These are phyloP conservation scores for Chamaedrilus cognettii DNA, from an alignment of 2,888 invertebrate genomes.

Conservation along the genomic window DNA sequence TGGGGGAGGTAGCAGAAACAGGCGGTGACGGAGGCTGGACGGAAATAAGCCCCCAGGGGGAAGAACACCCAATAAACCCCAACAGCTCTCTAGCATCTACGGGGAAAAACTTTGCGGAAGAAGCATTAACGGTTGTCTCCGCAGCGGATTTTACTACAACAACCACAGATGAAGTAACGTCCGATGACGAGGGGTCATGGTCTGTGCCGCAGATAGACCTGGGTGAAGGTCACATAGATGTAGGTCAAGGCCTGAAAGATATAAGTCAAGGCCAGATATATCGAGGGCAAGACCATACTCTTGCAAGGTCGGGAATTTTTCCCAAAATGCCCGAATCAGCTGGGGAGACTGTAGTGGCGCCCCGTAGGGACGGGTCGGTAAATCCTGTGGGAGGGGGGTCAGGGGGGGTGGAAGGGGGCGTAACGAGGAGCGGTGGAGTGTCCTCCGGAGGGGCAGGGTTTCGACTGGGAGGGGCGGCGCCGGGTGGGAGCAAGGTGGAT, in stretches of 20 bases:
- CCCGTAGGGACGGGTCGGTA: no score
- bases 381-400: neutral
- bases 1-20: neutral
- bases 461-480: no score
- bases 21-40: neutral
- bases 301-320: no score
- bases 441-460: neutral
- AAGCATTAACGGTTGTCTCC: neutral
- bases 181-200: constrained; percentile 2
- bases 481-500: neutral
- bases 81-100: neutral
- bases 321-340: no score
- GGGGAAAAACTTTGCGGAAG: neutral
- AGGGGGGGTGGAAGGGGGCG: neutral
- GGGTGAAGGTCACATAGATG: neutral
- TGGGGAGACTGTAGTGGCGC: no score
- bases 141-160: neutral
- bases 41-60: neutral
- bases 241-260: neutral
- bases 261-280: no score
- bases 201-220: neutral
- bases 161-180: neutral
- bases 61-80: neutral
- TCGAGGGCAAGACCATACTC: no score
- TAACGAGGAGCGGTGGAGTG: neutral